phyloP scores from a whole-genome alignment of 2,113 vertebrate species.

The Ranitomeya variabilis region DNA sequence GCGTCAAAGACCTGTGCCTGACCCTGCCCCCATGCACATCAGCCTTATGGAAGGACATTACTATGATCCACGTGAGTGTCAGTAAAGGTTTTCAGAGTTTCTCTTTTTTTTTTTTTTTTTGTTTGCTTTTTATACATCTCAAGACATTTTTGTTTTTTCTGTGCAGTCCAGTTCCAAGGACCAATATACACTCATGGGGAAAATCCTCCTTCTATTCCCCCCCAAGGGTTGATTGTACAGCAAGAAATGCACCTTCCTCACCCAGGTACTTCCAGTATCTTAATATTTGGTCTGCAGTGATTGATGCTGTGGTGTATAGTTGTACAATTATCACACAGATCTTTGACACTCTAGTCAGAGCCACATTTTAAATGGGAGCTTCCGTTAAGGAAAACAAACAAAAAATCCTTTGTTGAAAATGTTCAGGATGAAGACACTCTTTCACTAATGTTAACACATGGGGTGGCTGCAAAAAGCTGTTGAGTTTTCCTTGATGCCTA shows the following conservation, averaged over 20 bases:
- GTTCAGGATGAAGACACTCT: too few relatives aligned
- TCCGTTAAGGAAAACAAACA: too few relatives aligned
- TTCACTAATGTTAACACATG: too few relatives aligned
- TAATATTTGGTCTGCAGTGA: not conserved
- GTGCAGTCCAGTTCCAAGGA: slow-evolving; percentile 94
- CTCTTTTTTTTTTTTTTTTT: not conserved
- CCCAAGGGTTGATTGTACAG: slow-evolving; percentile 96
- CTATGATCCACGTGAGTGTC: slow-evolving; percentile 89
- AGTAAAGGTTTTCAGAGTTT: too few relatives aligned
- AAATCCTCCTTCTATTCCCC: slow-evolving; percentile 86
- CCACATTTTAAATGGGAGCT: too few relatives aligned
- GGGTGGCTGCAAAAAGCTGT: too few relatives aligned
- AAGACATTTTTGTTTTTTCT: slow-evolving; percentile 43
- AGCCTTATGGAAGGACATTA: slow-evolving; percentile 97
- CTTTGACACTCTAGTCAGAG: too few relatives aligned
- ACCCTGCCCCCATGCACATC: slow-evolving; percentile 91
- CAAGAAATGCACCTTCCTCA: slow-evolving; percentile 94
- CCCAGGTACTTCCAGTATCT: slow-evolving; percentile 72
- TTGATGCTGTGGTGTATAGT: too few relatives aligned
- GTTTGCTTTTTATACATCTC: not conserved
- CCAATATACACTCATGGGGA: slow-evolving; percentile 95
- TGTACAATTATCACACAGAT: too few relatives aligned
- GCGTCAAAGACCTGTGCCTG: slow-evolving; percentile 86
- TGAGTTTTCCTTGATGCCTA: too few relatives aligned
- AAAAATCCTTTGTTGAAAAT: too few relatives aligned